phyloP scores from a whole-genome alignment of 2,797 vertebrate species.

The Danio aesculapii region DNA sequence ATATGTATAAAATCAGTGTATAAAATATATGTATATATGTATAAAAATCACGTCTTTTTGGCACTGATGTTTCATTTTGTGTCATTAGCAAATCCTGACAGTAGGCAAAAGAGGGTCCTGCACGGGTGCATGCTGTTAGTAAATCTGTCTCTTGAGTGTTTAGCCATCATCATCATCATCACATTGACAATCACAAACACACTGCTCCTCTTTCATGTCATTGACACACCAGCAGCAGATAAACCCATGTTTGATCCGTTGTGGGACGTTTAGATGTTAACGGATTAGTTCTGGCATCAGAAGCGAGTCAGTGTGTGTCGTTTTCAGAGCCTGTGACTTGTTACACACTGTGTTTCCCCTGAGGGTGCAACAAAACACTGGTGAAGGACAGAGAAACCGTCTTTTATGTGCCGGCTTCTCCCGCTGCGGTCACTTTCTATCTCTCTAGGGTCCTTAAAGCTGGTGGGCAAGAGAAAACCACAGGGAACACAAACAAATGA shows the following conservation, averaged over 20 bases:
- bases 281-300: slow-evolving; percentile 28
- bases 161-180: neutral
- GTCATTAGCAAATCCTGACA: neutral
- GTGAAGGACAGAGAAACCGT: neutral
- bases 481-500: neutral
- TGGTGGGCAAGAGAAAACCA: neutral
- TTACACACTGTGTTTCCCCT: neutral
- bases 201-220: neutral
- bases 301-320: neutral
- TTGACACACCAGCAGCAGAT: neutral
- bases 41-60: no score
- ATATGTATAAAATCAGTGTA: no score
- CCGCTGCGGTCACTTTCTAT: slow-evolving; percentile 35
- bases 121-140: neutral
- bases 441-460: slow-evolving; percentile 45
- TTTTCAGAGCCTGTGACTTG: slow-evolving; percentile 17
- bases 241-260: neutral
- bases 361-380: neutral
- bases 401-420: neutral
- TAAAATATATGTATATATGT: no score
- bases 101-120: neutral
- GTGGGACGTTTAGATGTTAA: slow-evolving; percentile 11
- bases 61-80: no score
- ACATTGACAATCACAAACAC: neutral
- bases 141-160: neutral